Conservation (phyloP, 2,888 invertebrate species). For the Phorcus lineatus region DNA sequence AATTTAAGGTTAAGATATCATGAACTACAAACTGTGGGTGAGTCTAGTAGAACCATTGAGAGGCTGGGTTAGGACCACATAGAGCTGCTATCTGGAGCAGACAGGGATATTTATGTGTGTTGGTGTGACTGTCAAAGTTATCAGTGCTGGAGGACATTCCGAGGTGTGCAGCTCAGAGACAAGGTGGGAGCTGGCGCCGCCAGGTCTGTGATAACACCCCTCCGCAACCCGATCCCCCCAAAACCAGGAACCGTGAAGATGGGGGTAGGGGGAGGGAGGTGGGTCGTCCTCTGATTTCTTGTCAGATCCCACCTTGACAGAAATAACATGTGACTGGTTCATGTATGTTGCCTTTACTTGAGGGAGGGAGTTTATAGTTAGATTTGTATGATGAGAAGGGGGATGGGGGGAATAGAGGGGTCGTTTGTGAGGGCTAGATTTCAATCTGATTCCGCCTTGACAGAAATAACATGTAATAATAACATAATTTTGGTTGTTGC, state of each 20-base stretch:
- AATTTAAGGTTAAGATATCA: no score
- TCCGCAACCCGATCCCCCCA: neutral
- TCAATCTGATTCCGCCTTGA: no score
- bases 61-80: neutral
- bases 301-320: slow-evolving; percentile 13
- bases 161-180: neutral
- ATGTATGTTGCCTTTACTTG: no score
- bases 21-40: no score
- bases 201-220: slow-evolving; percentile 9
- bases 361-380: no score
- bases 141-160: slow-evolving; percentile 23
- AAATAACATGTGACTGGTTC: neutral
- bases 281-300: neutral
- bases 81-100: neutral
- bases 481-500: no score
- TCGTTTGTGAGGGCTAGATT: no score
- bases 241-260: slow-evolving; percentile 13
- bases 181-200: slow-evolving; percentile 18
- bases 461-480: no score
- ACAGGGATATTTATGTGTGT: slow-evolving; percentile 25
- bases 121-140: slow-evolving; percentile 24
- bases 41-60: no score
- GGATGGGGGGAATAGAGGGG: no score
- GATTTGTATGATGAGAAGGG: no score
- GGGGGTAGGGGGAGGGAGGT: neutral